phyloP scores from a whole-genome alignment of 37 sponge, comb jelly and placozoan genomes.

The Haliclona indistincta region DNA sequence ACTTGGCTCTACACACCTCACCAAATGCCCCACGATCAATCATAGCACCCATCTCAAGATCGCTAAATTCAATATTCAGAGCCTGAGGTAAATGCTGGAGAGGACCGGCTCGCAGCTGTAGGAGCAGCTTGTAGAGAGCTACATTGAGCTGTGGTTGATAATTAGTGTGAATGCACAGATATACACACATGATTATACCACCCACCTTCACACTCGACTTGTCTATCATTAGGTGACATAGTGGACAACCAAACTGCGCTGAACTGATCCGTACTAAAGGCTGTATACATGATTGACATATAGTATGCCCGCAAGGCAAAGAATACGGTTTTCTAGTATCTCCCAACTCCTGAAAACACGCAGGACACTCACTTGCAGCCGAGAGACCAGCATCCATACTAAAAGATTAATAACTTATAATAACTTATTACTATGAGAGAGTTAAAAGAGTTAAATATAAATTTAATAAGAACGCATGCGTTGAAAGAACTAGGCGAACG shows the following conservation, averaged over 20 bases:
- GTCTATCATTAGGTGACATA: conserved; percentile 58
- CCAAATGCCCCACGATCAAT: conserved; percentile 85
- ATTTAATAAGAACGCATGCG: no score
- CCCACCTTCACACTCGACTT: not conserved
- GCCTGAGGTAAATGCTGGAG: not conserved
- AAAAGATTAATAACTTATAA: no score
- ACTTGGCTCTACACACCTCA: conserved; percentile 72
- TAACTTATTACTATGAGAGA: no score
- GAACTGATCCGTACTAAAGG: not conserved
- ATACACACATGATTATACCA: not conserved
- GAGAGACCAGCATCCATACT: conserved; percentile 48
- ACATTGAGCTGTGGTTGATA: not conserved
- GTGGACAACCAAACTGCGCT: conserved; percentile 61
- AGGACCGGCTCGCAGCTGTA: not conserved
- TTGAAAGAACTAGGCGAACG: no score
- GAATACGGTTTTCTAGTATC: conserved; percentile 55
- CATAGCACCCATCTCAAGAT: conserved; percentile 29
- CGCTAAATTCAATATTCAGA: not conserved
- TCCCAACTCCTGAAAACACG: conserved; percentile 58
- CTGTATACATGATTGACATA: conserved; percentile 48
- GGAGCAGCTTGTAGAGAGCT: not conserved
- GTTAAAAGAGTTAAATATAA: no score
- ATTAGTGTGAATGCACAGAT: not conserved
- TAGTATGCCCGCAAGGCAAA: conserved; percentile 83
- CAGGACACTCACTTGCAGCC: conserved; percentile 80